Conservation (phyloP, 2,888 invertebrate species). For the Coelinius sp. region DNA sequence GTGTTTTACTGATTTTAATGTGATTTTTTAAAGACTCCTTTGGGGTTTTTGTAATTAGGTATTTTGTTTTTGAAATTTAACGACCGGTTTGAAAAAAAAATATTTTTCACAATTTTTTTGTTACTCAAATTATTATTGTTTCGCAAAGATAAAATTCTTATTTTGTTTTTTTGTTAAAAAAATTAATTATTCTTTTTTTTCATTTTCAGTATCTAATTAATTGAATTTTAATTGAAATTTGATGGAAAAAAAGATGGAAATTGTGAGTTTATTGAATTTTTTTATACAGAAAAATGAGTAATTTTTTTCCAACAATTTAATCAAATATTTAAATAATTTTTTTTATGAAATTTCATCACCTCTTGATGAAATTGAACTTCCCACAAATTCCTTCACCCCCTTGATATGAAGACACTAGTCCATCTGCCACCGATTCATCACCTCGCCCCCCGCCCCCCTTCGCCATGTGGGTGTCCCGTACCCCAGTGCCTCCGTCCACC, state of each 20-base stretch:
- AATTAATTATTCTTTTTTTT: background rate
- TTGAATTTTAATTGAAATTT: too few relatives aligned
- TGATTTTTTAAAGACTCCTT: background rate
- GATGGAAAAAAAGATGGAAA: too few relatives aligned
- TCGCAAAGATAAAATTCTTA: background rate
- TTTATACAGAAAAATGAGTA: too few relatives aligned
- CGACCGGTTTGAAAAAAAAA: too few relatives aligned
- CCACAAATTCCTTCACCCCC: conserved; percentile 3
- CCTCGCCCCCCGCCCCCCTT: too few relatives aligned
- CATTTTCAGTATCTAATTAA: too few relatives aligned
- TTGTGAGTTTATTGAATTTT: too few relatives aligned
- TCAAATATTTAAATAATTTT: too few relatives aligned
- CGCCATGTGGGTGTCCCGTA: conserved; percentile 17
- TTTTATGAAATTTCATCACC: background rate
- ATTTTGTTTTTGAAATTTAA: background rate
- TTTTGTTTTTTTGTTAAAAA: background rate
- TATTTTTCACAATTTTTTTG: background rate
- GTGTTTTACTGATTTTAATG: conserved; percentile 41
- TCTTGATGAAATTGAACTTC: background rate
- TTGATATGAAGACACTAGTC: background rate
- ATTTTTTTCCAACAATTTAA: too few relatives aligned
- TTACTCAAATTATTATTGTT: too few relatives aligned
- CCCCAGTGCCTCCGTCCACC: background rate
- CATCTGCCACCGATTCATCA: conserved; percentile 20
- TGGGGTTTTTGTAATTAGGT: background rate